A percentile compares a stretch with the other conserved stretches of the same genome.
Conservation (phyloP, 2,888 invertebrate species). For the Agriotes lineatus region DNA sequence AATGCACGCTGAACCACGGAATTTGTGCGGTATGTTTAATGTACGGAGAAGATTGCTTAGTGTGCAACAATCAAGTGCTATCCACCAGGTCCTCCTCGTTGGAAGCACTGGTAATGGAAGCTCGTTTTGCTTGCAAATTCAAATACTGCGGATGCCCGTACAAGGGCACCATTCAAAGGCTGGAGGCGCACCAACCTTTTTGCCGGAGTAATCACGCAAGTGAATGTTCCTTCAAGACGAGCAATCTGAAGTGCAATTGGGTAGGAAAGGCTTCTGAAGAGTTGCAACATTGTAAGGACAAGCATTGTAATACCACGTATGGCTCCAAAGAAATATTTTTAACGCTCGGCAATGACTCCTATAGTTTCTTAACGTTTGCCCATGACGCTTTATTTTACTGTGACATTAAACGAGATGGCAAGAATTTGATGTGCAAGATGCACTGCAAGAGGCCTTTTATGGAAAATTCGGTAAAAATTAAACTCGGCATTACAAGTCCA, state of each 20-base stretch:
- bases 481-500: not conserved
- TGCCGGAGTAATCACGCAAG: not conserved
- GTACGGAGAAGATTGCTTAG: not conserved
- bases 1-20: constrained; percentile 10
- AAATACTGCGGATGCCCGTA: constrained; percentile 5
- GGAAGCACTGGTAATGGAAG: not conserved
- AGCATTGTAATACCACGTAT: not conserved
- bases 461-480: not conserved
- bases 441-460: not conserved
- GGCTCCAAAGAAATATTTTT: not conserved
- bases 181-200: not conserved
- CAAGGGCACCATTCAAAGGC: not conserved
- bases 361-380: constrained; percentile 3
- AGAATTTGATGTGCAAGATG: not conserved
- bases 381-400: not conserved
- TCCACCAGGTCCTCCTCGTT: not conserved
- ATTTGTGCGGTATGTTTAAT: constrained; percentile 2
- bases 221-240: not conserved
- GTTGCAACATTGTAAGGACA: constrained; percentile 2
- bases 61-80: not conserved
- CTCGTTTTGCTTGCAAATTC: constrained; percentile 9
- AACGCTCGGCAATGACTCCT: not conserved
- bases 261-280: constrained; percentile 11
- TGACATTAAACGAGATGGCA: not conserved
- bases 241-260: constrained; percentile 17